These are phyloP conservation scores for Bursaphelenchus mucronatus DNA, from an alignment of 1,140 invertebrate genomes.

Conservation along the genomic window DNA sequence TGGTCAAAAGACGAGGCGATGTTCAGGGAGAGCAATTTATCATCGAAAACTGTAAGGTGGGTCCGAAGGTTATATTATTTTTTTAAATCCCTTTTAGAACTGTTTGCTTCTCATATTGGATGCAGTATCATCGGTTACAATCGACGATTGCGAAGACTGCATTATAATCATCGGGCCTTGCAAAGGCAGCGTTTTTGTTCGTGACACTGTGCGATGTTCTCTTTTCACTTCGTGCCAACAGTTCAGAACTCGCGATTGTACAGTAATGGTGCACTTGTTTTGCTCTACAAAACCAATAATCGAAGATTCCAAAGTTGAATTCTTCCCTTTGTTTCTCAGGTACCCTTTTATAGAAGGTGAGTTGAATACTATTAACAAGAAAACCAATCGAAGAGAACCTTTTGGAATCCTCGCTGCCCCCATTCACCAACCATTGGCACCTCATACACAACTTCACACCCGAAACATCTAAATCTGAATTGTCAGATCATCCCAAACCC, in stretches of 20 bases:
- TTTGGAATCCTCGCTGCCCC: slow-evolving; percentile 21
- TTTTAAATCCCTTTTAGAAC: slow-evolving; percentile 26
- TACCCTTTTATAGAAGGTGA: slow-evolving; percentile 31
- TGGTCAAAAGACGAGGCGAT: slow-evolving; percentile 34
- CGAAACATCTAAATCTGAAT: slow-evolving; percentile 16
- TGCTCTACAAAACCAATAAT: slow-evolving; percentile 40
- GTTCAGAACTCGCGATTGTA: slow-evolving; percentile 39
- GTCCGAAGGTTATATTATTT: not conserved
- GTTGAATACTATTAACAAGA: no score
- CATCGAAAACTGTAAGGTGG: slow-evolving; percentile 37
- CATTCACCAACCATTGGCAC: slow-evolving; percentile 36
- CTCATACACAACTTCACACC: slow-evolving; percentile 39
- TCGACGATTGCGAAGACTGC: slow-evolving; percentile 44
- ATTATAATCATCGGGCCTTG: slow-evolving; percentile 41
- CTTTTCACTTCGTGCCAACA: slow-evolving; percentile 40
- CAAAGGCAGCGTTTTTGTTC: slow-evolving; percentile 41
- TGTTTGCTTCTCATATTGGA: slow-evolving; percentile 39
- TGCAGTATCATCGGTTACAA: slow-evolving; percentile 29
- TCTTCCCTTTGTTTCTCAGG: slow-evolving; percentile 28
- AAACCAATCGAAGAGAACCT: slow-evolving; percentile 28
- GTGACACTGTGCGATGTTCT: slow-evolving; percentile 30
- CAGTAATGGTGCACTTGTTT: slow-evolving; percentile 26
- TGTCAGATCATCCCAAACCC: no score
- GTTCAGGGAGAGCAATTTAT: slow-evolving; percentile 36
- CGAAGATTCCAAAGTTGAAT: slow-evolving; percentile 39